Conservation (phyloP, 2,113 vertebrate genomes). For the Oreocharis arfaki region DNA sequence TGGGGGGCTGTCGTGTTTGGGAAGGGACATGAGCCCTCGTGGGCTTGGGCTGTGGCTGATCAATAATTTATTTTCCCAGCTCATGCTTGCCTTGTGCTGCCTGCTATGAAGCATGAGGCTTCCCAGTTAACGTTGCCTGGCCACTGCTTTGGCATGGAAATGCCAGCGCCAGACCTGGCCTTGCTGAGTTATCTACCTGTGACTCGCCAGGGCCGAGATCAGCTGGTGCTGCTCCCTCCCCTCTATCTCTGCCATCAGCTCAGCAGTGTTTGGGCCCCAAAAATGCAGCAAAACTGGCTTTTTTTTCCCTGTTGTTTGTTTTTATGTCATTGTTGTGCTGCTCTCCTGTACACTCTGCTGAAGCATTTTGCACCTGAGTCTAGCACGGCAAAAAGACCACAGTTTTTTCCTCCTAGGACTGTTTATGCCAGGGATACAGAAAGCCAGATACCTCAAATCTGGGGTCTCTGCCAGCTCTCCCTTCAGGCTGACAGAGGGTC, state of each 20-base stretch:
- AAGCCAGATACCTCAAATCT: conserved; percentile 9
- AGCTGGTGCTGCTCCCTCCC: background rate
- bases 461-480: conserved; percentile 32
- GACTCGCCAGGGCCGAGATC: fast-evolving
- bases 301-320: background rate
- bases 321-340: background rate
- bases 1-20: fast-evolving
- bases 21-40: background rate
- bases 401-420: background rate
- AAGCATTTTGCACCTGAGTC: background rate
- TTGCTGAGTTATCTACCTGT: background rate
- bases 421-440: conserved; percentile 1
- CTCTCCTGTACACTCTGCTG: fast-evolving
- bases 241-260: background rate
- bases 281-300: background rate
- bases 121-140: background rate
- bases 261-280: background rate
- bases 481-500: conserved; percentile 29
- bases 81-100: background rate
- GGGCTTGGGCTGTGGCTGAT: background rate
- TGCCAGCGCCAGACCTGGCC: background rate
- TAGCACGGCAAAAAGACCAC: background rate
- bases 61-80: background rate
- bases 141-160: background rate
- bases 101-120: background rate